Conservation (phyloP, 2,113 vertebrate genomes). For the Corythornis madagascariensis region DNA sequence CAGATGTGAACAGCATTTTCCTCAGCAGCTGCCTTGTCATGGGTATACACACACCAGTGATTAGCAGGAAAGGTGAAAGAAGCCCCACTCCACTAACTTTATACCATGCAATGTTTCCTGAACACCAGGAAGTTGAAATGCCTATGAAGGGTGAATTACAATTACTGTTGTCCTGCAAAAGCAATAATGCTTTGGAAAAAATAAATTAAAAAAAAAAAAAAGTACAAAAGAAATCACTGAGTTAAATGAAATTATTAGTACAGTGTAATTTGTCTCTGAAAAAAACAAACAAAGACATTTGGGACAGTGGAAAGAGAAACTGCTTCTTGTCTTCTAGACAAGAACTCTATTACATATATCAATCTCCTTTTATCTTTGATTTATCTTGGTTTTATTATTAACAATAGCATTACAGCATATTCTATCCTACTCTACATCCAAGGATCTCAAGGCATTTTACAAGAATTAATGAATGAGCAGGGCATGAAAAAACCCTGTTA, state of each 20-base stretch:
- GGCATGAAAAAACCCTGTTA: background rate
- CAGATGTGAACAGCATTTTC: background rate
- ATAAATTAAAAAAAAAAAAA: background rate
- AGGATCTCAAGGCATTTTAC: background rate
- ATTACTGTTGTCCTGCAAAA: slow-evolving; percentile 23
- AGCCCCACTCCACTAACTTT: background rate
- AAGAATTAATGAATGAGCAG: background rate
- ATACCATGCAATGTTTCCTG: background rate
- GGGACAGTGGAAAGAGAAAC: slow-evolving; percentile 8
- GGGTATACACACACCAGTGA: background rate
- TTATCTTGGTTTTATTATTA: slow-evolving; percentile 28
- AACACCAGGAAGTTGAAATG: background rate
- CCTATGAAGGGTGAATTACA: background rate
- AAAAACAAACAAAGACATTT: slow-evolving; percentile 5
- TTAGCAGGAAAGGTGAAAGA: background rate
- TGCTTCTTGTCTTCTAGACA: background rate
- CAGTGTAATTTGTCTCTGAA: slow-evolving; percentile 25
- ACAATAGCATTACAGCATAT: background rate
- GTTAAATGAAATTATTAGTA: slow-evolving; percentile 45
- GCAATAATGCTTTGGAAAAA: background rate
- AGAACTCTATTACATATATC: background rate
- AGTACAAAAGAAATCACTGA: background rate
- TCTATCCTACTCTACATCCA: background rate
- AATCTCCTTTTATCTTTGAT: background rate
- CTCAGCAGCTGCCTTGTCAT: background rate